Base-by-base conservation (phyloP, 1,140 invertebrate genomes). In the Hylaeus anthracinus region DNA sequence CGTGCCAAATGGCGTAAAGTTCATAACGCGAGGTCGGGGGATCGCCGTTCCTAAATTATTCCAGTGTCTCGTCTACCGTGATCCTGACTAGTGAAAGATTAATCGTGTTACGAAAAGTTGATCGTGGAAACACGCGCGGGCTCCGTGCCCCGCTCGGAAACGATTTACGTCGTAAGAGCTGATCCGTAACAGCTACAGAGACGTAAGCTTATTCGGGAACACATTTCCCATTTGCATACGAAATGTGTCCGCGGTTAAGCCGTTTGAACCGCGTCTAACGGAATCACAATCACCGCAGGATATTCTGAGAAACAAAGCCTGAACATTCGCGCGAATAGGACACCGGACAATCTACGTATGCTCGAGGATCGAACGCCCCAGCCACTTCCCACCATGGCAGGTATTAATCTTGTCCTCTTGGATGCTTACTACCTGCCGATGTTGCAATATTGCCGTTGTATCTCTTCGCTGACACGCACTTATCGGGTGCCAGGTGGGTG, bases 181-280 rank as follows among this genome's bases (percentile, higher is more conserved):
- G 85, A 86, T 86, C 85, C 84, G 84, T 83, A 86, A 83, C 75
- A 86, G 85, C 81, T 86, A 86, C 84, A 83, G 72, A 80, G 85
- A 82, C 81, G 77, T 86, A 86, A 86, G 85, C 85, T 86, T 86
- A 86, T 86, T 86, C 85, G 72, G 63, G 84, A 86, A 86, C 85
- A 86, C 85, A 86, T 86, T 86, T 86, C 85, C 85, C 81, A 86
- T 86, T 86, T 86, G 85, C 85, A 86, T 86, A 86, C 85, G 84
- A 86, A 86, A 86, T 86, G 85, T 86, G 80, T 83, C 84, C 73
- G 72, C 67, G 84, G 76, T 86, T 86, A 86, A 86, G 81, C 85
- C 74, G 81, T 86, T 86, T 86, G 85, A 86, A 81, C 81, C 65
- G 60, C 81, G 82, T 76, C 76, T 86, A 86, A 86, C 81, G 85